These are phyloP conservation scores for Ormyrus thymus DNA, from an alignment of 2,888 invertebrate species.

Conservation along the genomic window DNA sequence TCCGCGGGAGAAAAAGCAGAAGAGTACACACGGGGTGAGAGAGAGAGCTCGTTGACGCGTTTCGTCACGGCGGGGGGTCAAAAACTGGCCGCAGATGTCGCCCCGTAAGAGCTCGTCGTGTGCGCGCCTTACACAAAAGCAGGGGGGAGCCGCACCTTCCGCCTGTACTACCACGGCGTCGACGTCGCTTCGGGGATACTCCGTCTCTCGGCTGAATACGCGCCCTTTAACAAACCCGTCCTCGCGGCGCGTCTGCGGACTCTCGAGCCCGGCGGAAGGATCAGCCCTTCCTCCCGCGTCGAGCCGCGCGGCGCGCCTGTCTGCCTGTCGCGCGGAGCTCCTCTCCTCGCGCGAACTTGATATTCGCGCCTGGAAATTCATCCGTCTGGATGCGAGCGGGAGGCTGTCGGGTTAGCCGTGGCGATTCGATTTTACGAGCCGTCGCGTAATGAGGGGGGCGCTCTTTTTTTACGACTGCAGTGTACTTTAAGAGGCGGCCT, in stretches of 20 bases:
- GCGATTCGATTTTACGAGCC: too few relatives aligned
- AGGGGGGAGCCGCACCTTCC: background rate
- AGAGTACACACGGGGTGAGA: constrained; percentile 3
- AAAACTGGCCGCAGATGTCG: constrained; percentile 74
- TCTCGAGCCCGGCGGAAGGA: background rate
- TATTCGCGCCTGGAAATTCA: too few relatives aligned
- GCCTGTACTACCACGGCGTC: background rate
- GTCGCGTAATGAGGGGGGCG: too few relatives aligned
- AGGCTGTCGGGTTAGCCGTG: too few relatives aligned
- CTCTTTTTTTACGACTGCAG: too few relatives aligned
- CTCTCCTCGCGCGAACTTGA: too few relatives aligned
- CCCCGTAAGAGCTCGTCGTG: constrained; percentile 64
- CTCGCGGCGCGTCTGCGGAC: constrained; percentile 20
- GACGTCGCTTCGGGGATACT: constrained; percentile 56
- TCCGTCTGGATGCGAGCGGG: too few relatives aligned
- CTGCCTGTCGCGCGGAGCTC: background rate
- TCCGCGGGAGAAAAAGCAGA: background rate
- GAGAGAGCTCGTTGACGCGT: constrained; percentile 60
- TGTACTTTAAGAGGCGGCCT: too few relatives aligned
- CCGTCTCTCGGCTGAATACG: constrained; percentile 69
- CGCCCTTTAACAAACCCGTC: constrained; percentile 72
- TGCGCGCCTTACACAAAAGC: background rate
- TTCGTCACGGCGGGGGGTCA: constrained; percentile 73
- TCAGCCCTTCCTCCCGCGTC: background rate
- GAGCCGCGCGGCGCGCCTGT: too few relatives aligned